These are phyloP conservation scores for Dolomedes plantarius DNA, from an alignment of 2,888 invertebrate species.

Conservation along the genomic window DNA sequence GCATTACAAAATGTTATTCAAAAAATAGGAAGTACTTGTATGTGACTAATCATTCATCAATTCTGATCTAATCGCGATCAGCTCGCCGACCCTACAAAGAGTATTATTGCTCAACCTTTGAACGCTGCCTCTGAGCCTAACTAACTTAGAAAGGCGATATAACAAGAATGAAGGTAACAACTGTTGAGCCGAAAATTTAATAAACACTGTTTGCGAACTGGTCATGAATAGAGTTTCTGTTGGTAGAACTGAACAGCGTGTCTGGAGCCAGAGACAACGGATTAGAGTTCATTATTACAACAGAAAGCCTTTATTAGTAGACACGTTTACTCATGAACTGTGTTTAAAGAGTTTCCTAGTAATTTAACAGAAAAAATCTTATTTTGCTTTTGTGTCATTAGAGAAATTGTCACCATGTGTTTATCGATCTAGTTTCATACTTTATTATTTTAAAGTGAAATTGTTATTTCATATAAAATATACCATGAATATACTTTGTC, in stretches of 20 bases:
- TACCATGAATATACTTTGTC: too few species aligned
- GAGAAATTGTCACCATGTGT: not conserved
- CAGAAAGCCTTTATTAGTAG: too few species aligned
- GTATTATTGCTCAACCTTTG: slow-evolving; percentile 27
- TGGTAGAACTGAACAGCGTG: not conserved
- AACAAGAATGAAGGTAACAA: slow-evolving; percentile 1
- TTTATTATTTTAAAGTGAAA: too few species aligned
- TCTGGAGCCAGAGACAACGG: not conserved
- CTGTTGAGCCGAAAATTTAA: not conserved
- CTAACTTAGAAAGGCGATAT: not conserved
- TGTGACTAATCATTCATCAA: slow-evolving; percentile 51
- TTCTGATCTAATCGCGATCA: slow-evolving; percentile 55
- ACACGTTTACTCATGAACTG: too few species aligned
- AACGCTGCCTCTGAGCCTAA: not conserved
- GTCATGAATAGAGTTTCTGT: not conserved
- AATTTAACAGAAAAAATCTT: not conserved
- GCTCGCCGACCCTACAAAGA: slow-evolving; percentile 17
- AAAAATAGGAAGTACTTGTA: slow-evolving; percentile 46
- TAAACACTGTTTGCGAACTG: not conserved
- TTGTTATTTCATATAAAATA: too few species aligned
- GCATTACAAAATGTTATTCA: not conserved
- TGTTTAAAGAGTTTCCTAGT: too few species aligned
- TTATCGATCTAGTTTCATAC: too few species aligned
- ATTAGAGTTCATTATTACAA: not conserved
- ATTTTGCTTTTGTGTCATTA: not conserved